Conservation (phyloP, 2,113 vertebrate species). For the Pogonocichla stellata region DNA sequence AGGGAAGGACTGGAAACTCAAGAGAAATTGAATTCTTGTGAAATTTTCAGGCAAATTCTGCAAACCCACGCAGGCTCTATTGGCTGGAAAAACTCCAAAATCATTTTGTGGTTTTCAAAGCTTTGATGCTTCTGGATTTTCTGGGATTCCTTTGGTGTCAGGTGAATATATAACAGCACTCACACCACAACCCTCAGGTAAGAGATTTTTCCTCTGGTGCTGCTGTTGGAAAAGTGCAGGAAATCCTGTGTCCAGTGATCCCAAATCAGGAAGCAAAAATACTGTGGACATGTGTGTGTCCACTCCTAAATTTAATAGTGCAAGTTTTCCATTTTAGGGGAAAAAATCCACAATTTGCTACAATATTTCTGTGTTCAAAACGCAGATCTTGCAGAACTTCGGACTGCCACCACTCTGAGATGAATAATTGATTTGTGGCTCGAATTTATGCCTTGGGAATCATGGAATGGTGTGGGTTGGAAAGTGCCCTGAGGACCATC, state of each 20-base stretch:
- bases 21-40: neutral
- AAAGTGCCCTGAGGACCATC: neutral
- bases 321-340: neutral
- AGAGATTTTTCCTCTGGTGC: neutral
- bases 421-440: neutral
- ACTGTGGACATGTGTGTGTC: accelerated
- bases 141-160: neutral
- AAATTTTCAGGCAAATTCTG: neutral
- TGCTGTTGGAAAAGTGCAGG: neutral
- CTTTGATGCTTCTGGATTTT: neutral
- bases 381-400: neutral
- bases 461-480: neutral
- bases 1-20: neutral
- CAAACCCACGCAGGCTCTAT: neutral
- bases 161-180: neutral
- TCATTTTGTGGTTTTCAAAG: neutral
- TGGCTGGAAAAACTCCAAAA: neutral
- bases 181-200: neutral
- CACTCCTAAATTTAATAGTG: neutral
- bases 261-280: neutral
- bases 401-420: neutral
- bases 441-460: neutral
- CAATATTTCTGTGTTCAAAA: neutral
- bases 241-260: neutral
- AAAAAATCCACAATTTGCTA: neutral